Conservation (phyloP, 2,797 vertebrate species). For the Cheirogaleus major region DNA sequence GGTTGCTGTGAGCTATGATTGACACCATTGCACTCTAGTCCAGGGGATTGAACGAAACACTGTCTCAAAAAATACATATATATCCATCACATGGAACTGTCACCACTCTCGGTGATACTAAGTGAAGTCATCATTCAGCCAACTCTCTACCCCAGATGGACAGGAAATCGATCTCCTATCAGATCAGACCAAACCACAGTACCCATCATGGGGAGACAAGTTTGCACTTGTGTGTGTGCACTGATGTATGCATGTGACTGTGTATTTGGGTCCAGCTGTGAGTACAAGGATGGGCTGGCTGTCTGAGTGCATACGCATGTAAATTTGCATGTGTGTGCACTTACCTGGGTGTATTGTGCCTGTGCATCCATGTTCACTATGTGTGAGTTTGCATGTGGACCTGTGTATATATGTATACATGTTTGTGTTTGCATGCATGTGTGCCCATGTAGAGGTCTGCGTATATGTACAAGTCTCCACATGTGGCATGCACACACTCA, state of each 20-base stretch:
- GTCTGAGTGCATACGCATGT: fast-evolving
- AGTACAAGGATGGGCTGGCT: not conserved
- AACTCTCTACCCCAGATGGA: not conserved
- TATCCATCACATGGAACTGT: not conserved
- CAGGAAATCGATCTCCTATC: not conserved
- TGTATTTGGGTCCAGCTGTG: not conserved
- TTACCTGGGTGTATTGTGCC: not conserved
- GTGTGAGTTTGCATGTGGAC: not conserved
- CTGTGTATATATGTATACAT: fast-evolving
- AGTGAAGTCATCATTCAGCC: not conserved
- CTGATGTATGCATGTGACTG: fast-evolving
- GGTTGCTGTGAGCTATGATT: not conserved
- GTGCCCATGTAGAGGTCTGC: fast-evolving
- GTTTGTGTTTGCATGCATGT: too few species aligned
- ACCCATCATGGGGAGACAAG: fast-evolving
- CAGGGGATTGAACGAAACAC: not conserved
- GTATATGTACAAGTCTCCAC: fast-evolving
- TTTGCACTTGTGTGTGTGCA: not conserved
- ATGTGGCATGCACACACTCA: fast-evolving
- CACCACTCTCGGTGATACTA: not conserved
- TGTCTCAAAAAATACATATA: too few species aligned
- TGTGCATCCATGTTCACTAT: not conserved
- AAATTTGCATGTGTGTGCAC: not conserved
- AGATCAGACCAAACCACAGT: not conserved
- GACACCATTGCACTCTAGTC: not conserved